Evolutionary conservation across 2,888 invertebrate species (phyloP).

Genomic region (Rhingia campestris): DNA sequence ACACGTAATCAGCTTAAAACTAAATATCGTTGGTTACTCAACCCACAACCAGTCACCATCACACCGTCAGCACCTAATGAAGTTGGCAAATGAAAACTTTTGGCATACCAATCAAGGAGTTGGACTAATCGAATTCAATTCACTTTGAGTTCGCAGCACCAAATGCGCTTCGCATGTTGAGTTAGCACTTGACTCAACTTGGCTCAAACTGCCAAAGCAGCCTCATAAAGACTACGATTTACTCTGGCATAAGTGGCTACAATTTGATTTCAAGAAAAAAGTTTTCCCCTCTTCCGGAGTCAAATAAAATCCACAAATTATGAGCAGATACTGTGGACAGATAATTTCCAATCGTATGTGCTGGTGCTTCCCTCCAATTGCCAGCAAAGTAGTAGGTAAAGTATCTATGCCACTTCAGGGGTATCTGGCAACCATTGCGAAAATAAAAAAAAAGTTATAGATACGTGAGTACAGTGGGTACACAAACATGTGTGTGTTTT

Average conservation of each 20-base stretch:
- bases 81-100: conserved; percentile 7
- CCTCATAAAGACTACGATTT: conserved; percentile 51
- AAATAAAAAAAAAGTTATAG: neutral
- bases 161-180: neutral
- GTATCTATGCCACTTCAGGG: neutral
- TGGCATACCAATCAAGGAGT: conserved; percentile 25
- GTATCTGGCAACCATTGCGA: neutral
- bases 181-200: neutral
- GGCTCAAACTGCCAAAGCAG: conserved; percentile 16
- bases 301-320: conserved; percentile 51
- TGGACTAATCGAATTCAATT: conserved; percentile 38
- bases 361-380: conserved; percentile 3
- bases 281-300: conserved; percentile 6
- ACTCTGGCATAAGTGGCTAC: conserved; percentile 28
- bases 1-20: conserved; percentile 5
- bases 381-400: neutral
- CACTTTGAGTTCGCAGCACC: neutral
- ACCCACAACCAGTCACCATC: neutral
- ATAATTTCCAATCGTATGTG: conserved; percentile 33
- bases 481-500: neutral
- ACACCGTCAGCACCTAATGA: neutral
- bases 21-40: conserved; percentile 1
- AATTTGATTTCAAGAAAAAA: conserved; percentile 21
- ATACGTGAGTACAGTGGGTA: neutral
- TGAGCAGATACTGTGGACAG: conserved; percentile 24